A percentile compares a stretch with the other conserved stretches of the same genome.
These are phyloP conservation scores for Pandion haliaetus DNA, from an alignment of 2,113 vertebrate genomes.

Conservation along the genomic window DNA sequence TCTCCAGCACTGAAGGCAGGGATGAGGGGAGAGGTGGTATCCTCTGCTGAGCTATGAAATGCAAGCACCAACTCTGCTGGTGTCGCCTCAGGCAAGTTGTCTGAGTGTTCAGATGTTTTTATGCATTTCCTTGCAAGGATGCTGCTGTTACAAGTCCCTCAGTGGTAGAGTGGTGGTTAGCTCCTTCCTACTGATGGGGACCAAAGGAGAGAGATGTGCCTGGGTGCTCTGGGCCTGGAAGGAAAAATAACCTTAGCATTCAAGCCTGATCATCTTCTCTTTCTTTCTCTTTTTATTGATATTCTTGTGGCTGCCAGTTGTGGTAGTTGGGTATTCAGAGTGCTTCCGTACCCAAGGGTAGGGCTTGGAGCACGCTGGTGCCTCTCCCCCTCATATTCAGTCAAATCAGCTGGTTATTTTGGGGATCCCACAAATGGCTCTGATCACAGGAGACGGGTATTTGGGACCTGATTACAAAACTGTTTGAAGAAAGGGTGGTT, in stretches of 20 bases:
- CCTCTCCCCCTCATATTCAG: not conserved
- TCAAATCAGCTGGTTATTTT: not conserved
- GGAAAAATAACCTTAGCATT: not conserved
- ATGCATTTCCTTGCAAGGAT: not conserved
- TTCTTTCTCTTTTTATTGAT: not conserved
- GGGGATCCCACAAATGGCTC: not conserved
- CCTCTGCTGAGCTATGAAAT: not conserved
- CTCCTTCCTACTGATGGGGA: not conserved
- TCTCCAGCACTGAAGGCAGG: not conserved
- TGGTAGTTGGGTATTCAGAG: not conserved
- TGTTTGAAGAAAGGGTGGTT: not conserved
- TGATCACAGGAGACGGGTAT: not conserved
- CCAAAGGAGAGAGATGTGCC: not conserved
- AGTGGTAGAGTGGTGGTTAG: not conserved
- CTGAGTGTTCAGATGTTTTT: not conserved
- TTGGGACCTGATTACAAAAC: not conserved
- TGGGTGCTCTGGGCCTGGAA: too few relatives aligned
- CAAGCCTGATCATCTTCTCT: not conserved
- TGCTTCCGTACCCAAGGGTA: not conserved
- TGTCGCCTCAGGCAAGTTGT: rapidly evolving
- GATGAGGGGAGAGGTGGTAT: not conserved
- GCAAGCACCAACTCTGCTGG: not conserved
- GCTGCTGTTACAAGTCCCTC: not conserved
- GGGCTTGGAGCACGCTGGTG: rapidly evolving
- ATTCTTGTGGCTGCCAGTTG: not conserved